Evolutionary conservation across 2,888 invertebrate species (phyloP).

Genomic region (Scrobipalpa atriplicella): DNA sequence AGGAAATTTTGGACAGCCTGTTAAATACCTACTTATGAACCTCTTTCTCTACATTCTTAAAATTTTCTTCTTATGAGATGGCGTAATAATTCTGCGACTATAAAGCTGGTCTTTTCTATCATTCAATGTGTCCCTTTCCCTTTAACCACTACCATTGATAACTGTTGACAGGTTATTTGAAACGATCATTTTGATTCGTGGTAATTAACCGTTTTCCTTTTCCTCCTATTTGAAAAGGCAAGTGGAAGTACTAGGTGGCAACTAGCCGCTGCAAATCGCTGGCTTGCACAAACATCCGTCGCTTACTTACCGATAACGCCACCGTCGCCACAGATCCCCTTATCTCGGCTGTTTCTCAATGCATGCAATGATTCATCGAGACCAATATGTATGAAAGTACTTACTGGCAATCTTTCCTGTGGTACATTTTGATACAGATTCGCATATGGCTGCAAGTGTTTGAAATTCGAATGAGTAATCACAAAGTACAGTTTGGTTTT

Average conservation of each 20-base stretch:
- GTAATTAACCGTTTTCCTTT: conserved; percentile 15
- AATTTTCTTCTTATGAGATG: no score
- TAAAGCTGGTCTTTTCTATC: neutral
- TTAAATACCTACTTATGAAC: no score
- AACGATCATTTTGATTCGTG: neutral
- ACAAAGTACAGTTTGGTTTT: neutral
- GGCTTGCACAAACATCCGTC: conserved; percentile 68
- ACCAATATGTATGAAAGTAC: neutral
- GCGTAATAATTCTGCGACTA: no score
- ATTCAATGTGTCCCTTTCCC: neutral
- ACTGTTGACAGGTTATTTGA: neutral
- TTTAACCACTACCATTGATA: neutral
- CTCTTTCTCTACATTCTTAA: no score
- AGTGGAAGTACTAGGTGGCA: conserved; percentile 3
- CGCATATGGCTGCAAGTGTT: neutral
- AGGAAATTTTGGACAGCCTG: no score
- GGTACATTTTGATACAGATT: neutral
- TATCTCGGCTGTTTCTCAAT: conserved; percentile 56
- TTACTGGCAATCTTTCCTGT: neutral
- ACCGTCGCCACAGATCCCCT: conserved; percentile 37
- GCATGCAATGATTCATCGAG: conserved; percentile 33
- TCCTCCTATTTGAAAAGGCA: neutral
- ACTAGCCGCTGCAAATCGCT: conserved; percentile 42
- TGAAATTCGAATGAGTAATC: neutral
- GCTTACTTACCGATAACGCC: conserved; percentile 62